Evolutionary conservation across 1,140 invertebrate species (phyloP), one percentile per base, ranked within the genome.

Genomic region (Pseudoatta argentina): DNA sequence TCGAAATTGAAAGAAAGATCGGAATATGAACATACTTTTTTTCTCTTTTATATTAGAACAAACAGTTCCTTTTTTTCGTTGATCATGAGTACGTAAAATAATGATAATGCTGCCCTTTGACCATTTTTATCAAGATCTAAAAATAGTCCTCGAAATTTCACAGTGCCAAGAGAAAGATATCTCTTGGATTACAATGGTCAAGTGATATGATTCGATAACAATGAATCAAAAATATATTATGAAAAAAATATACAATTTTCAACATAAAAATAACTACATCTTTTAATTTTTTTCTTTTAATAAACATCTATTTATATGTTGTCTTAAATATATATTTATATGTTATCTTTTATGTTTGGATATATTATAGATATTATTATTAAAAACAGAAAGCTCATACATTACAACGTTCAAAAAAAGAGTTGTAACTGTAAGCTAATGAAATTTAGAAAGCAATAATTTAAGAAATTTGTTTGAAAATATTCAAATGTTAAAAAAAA

Each of bases 111-210:
- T 53, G 86, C 21, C 53, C 55, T 2, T 53, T 78, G 2, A 14
- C 75, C 63, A 55, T 34, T 21, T 86, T 76, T 69, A 51, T 48
- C 64, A 39, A 66, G 21, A 73, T 81, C 53, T 89, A 79, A 88
- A 88, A 86, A 88, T 75, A 79, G 30, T 39, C 39, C 18, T n/a
- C 3, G 21, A 30, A 48, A 61, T 48, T 63, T 7, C 55, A 30
- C 24, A 64, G 21, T 8, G 27, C 55, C 53, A 73, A 76, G 21
- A 83, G n/a, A 75, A 87, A 55, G 24, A 87, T 71, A 78, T 34
- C 18, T 51, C 18, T 53, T 8, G 63, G 12, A 27, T 34, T n/a
- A 30, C 48, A 63, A 77, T 64, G 27, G 39, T 34, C 61, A 57
- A 79, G n/a, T 12, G 44, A 78, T 55, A 79, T 53, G 10, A 48